Base-by-base conservation (phyloP, 2,888 invertebrate genomes). In the Hirtodrosophila confusa region DNA sequence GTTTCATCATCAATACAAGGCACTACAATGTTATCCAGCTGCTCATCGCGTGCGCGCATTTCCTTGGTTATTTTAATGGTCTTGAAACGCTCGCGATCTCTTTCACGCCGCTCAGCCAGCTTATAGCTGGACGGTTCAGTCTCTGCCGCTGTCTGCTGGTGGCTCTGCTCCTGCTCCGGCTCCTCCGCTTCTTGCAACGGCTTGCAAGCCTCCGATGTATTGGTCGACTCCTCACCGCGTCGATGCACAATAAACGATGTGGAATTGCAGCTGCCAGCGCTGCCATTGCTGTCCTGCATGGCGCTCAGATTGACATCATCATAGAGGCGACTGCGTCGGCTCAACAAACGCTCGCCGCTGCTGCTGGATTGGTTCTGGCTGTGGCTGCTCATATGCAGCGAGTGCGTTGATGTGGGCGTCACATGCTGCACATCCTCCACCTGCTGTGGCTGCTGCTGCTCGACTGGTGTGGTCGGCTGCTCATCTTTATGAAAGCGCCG, bases 81-180 rank as follows among this genome's bases (percentile, higher is more conserved):
- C 79, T 91, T 91, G 58, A 92, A 92, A 24, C 92, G 90, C 68
- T 92, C 91, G 10, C 91, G 90, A 83, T 91, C 90, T 11, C 89
- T 80, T 50, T 86, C 88, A 11, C 90, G 90, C 47, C 90, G 89
- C 53, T 89, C 89, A 5, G 85, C 62, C 53, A 89, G 44, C 64
- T 85, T 86, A 40, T 75, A 75, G 64, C 39, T 67, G 9, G 67
- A 33, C 5, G 68, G 70, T 40, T 83, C 87, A 55, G 83, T 75
- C 60, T 86, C 84, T 37, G 64, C 37, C 40, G 58, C 48, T 31
- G 31, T 45, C 29, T 49, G 57, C 4, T 66, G 50, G 1, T 17
- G 17, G 1, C 29, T 69, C 60, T 27, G 4, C 23, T 85, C 67
- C 35, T 43, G 7, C 43, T 80, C 66, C 41, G 69, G 49, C n/a